Percentiles rank a stretch among this genome's conserved stretches.
These are phyloP conservation scores for Microplitis manilae DNA, from an alignment of 2,888 invertebrate species.

Conservation along the genomic window DNA sequence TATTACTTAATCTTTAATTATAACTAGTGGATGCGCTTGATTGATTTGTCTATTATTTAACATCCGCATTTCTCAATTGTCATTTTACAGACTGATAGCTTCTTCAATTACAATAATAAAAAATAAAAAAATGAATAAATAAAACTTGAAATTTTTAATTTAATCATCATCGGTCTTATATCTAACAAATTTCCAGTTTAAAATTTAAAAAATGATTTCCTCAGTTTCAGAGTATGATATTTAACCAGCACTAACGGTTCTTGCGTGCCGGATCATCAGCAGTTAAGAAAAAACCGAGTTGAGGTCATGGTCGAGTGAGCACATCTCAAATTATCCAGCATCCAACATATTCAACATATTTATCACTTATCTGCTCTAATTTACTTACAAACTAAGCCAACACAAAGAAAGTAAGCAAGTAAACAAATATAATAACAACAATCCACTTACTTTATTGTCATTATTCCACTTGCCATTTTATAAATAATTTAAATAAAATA, in stretches of 20 bases:
- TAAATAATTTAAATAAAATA: background rate
- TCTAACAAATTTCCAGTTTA: background rate
- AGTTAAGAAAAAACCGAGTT: conserved; percentile 34
- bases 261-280: conserved; percentile 45
- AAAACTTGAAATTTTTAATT: background rate
- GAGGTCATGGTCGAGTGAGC: conserved; percentile 33
- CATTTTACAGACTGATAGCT: conserved; percentile 7
- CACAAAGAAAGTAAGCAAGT: background rate
- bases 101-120: no score
- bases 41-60: conserved; percentile 12
- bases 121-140: no score
- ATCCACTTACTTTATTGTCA: background rate
- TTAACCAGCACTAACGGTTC: conserved; percentile 48
- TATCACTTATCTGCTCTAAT: background rate
- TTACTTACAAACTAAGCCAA: background rate
- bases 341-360: background rate
- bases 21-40: background rate
- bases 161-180: background rate
- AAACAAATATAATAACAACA: background rate
- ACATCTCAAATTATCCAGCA: background rate
- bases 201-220: background rate
- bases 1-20: background rate
- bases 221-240: conserved; percentile 25
- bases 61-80: conserved; percentile 14
- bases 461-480: background rate